phyloP scores from a whole-genome alignment of 2,888 invertebrate genomes.

The Pharmacophagus antenor region DNA sequence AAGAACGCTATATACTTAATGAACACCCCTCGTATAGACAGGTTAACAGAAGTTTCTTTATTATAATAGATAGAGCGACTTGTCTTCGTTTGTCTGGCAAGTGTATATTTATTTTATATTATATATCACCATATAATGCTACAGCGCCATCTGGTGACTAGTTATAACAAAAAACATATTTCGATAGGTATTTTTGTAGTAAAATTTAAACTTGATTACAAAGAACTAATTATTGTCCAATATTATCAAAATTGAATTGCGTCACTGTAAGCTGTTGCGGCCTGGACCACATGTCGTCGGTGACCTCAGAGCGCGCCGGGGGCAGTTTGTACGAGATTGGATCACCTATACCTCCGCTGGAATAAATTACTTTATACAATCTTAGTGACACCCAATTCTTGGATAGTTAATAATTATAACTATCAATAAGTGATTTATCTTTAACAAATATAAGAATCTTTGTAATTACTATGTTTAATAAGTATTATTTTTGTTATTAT shows the following conservation, averaged over 20 bases:
- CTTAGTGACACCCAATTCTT: background rate
- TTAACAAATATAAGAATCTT: too few species aligned
- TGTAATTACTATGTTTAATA: too few species aligned
- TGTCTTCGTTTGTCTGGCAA: too few species aligned
- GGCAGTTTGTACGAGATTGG: constrained; percentile 73
- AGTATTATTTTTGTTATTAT: too few species aligned
- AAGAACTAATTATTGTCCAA: constrained; percentile 8
- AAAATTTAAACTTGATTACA: background rate
- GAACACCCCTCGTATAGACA: too few species aligned
- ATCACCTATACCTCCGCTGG: constrained; percentile 66
- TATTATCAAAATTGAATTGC: constrained; percentile 47
- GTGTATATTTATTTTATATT: too few species aligned
- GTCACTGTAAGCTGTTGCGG: constrained; percentile 55
- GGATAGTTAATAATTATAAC: background rate
- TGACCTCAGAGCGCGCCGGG: constrained; percentile 57
- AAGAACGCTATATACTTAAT: too few species aligned
- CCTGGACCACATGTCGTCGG: constrained; percentile 64
- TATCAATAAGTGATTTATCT: background rate
- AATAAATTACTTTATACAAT: constrained; percentile 31
- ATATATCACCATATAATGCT: too few species aligned
- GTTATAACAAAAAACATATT: too few species aligned
- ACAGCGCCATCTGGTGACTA: too few species aligned
- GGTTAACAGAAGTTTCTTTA: too few species aligned
- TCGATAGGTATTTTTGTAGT: background rate
- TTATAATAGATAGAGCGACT: too few species aligned